Evolutionary conservation across 2,888 invertebrate genomes (phyloP).

Genomic region (Diadegma fenestrale): DNA sequence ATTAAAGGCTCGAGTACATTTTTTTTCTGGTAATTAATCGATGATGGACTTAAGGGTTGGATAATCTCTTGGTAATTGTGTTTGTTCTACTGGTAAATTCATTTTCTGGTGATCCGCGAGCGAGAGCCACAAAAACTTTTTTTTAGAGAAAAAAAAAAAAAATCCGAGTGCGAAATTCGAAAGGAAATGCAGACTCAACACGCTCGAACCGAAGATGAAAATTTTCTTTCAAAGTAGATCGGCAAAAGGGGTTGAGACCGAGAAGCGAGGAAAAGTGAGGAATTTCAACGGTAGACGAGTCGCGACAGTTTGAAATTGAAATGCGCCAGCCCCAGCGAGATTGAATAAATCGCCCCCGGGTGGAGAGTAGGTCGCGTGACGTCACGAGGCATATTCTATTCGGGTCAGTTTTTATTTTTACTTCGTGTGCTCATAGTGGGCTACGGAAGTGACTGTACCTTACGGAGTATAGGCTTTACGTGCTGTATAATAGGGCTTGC

Average conservation of each 20-base stretch:
- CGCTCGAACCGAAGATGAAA: constrained; percentile 52
- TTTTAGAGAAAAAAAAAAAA: not conserved
- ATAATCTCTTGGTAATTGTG: not conserved
- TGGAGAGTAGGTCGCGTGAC: constrained; percentile 65
- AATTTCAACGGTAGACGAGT: constrained; percentile 48
- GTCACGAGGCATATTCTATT: constrained; percentile 61
- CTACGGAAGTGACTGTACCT: constrained; percentile 22
- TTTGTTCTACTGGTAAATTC: constrained; percentile 26
- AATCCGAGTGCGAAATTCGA: not conserved
- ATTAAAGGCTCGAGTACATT: constrained; percentile 1
- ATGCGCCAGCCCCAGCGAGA: constrained; percentile 64
- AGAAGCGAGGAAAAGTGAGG: not conserved
- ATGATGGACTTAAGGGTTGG: not conserved
- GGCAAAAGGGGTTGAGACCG: not conserved
- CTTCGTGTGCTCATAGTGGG: constrained; percentile 33
- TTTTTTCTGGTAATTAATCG: not conserved
- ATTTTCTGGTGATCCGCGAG: constrained; percentile 5
- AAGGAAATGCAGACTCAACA: not conserved
- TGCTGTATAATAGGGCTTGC: constrained; percentile 49
- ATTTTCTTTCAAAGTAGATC: constrained; percentile 52
- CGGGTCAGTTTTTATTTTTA: constrained; percentile 68
- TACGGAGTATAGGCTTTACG: constrained; percentile 12
- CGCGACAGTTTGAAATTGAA: constrained; percentile 68
- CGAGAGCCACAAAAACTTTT: not conserved
- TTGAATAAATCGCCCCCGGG: constrained; percentile 67